A percentile compares a stretch with the other conserved stretches of the same genome.
These are phyloP conservation scores for Penaeus vannamei DNA, from an alignment of 1,140 invertebrate genomes.

Conservation along the genomic window DNA sequence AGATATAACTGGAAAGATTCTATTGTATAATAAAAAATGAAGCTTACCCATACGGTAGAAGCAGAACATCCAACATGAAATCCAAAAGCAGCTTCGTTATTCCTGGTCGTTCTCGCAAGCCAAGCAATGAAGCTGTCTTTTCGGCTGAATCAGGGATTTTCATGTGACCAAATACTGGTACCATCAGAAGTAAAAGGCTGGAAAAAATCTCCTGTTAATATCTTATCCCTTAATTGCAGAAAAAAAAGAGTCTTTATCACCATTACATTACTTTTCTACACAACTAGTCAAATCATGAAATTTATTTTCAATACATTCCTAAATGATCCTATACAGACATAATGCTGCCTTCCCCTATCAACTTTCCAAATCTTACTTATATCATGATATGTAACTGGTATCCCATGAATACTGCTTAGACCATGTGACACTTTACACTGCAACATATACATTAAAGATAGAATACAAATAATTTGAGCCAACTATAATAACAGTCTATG, in stretches of 20 bases:
- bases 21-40: too few relatives aligned
- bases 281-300: too few relatives aligned
- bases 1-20: too few relatives aligned
- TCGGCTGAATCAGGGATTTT: slow-evolving; percentile 79
- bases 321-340: too few relatives aligned
- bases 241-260: too few relatives aligned
- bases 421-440: background rate
- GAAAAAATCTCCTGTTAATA: slow-evolving; percentile 68
- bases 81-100: slow-evolving; percentile 81
- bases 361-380: too few relatives aligned
- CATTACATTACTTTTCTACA: too few relatives aligned
- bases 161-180: slow-evolving; percentile 84
- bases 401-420: background rate
- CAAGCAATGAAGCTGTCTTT: slow-evolving; percentile 77
- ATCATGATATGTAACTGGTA: background rate
- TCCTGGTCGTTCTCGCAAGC: slow-evolving; percentile 78
- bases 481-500: too few relatives aligned
- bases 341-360: too few relatives aligned
- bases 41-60: slow-evolving; percentile 86
- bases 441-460: background rate
- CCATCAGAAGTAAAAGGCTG: slow-evolving; percentile 84
- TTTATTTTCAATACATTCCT: too few relatives aligned
- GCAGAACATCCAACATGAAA: slow-evolving; percentile 85
- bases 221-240: background rate
- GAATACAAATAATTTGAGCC: too few relatives aligned